Conservation (phyloP, 2,797 vertebrate genomes). For the Danio kyathit region DNA sequence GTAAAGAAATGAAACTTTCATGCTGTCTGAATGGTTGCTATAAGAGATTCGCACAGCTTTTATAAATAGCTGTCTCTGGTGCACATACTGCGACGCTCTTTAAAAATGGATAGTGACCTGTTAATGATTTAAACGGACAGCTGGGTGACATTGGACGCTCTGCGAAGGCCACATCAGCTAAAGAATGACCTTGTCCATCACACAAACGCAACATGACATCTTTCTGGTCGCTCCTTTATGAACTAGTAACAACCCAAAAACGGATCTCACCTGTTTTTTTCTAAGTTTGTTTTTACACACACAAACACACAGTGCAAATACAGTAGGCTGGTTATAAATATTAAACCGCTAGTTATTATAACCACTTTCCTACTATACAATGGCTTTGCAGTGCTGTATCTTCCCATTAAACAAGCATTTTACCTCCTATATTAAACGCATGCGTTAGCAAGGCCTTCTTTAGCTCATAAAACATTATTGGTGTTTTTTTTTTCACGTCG, state of each 20-base stretch:
- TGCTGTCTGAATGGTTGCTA: not conserved
- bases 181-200: slow-evolving; percentile 24
- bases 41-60: slow-evolving; percentile 14
- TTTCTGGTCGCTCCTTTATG: not conserved
- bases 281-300: not conserved
- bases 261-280: not conserved
- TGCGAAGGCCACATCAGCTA: not conserved
- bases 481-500: not conserved
- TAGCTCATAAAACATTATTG: not conserved
- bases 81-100: slow-evolving; percentile 43
- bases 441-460: not conserved
- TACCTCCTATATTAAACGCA: not conserved
- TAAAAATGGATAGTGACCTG: slow-evolving; percentile 72
- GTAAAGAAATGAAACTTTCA: slow-evolving; percentile 17
- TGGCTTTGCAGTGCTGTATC: not conserved
- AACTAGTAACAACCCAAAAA: not conserved
- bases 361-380: not conserved
- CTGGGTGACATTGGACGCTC: slow-evolving; percentile 22
- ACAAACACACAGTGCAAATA: not conserved
- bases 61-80: slow-evolving; percentile 55
- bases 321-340: not conserved
- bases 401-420: not conserved
- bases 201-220: not conserved
- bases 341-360: not conserved
- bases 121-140: not conserved